Base-by-base conservation (phyloP, 2,113 vertebrate species). In the Pseudonaja textilis region DNA sequence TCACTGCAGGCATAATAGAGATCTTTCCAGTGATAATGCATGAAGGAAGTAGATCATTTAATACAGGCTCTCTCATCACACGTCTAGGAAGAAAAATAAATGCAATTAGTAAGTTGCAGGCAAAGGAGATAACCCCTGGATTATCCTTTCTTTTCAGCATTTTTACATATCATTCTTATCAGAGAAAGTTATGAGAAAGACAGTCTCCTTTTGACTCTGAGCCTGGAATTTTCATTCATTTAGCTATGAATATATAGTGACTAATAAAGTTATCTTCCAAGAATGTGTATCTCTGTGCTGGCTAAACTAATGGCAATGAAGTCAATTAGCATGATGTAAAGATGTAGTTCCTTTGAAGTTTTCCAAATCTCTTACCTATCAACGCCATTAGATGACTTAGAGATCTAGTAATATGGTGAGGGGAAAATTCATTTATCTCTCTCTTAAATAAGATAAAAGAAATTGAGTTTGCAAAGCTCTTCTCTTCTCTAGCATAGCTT, bases 41-140 rank as follows among this genome's bases (percentile, higher is more conserved):
- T 50, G 97, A 97, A 0, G 98, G 98, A 3, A 99, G 98, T 11
- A 99, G 97, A 0, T 99, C 97, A 0, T 98, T 99, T 87, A 99
- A 34, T 57, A 98, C 0, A 0, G 94, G 94, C 12, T 94, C 96
- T 5, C 81, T 91, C 96, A 97, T 5, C 94, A 74, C 55, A 90
- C 0, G 92, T 97, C 98, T 97, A 90, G 16, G 91, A 45, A 88
- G 18, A 57, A 85, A 45, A 16, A 85, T 12, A 74, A 0, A 88
- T 74, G 6, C 56, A 9, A 96, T 89, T 50, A 89, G 11, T 59
- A 61, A 61, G 0, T 85, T 59, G 9, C 90, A 97, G 97, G 6
- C 54, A 29, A 45, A 57, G 10, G 34, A 55, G 74, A 39, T 64
- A 16, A 0, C 25, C 23, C 16, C 23, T 12, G 8, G 25, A 10